Conservation (phyloP, 1,140 invertebrate species). For the Papilio machaon region DNA sequence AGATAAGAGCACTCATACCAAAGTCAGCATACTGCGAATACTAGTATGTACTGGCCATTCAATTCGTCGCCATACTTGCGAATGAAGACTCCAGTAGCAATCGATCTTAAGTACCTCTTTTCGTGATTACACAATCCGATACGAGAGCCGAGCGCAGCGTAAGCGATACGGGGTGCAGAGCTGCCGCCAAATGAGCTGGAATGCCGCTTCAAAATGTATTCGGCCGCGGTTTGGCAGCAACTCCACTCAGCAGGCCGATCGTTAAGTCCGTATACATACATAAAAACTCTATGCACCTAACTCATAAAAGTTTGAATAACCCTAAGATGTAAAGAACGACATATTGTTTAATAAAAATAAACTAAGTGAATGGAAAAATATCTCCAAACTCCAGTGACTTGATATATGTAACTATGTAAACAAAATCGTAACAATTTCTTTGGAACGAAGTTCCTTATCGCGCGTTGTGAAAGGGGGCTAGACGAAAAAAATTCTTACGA, state of each 20-base stretch:
- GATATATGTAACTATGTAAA: too few species aligned
- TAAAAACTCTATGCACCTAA: conserved; percentile 10
- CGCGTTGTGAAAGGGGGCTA: too few species aligned
- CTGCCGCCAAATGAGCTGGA: conserved; percentile 34
- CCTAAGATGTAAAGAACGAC: background rate
- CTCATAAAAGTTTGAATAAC: conserved; percentile 22
- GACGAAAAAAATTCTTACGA: too few species aligned
- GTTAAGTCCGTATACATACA: conserved; percentile 31
- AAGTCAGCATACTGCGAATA: background rate
- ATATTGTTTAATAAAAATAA: background rate
- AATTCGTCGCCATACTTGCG: conserved; percentile 21
- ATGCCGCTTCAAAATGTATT: conserved; percentile 38
- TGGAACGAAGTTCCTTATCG: too few species aligned
- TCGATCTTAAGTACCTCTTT: conserved; percentile 39
- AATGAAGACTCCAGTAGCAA: conserved; percentile 30
- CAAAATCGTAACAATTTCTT: too few species aligned
- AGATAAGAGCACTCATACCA: background rate
- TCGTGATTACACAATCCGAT: conserved; percentile 38
- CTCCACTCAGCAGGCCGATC: conserved; percentile 31
- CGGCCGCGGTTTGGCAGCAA: conserved; percentile 35
- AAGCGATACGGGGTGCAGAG: conserved; percentile 29
- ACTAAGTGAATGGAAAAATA: background rate
- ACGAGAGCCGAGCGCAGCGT: conserved; percentile 26
- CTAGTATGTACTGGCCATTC: conserved; percentile 8
- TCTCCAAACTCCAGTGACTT: background rate